A percentile compares a stretch with the other conserved stretches of the same genome.
These are phyloP conservation scores for Acanthornis magna DNA, from an alignment of 2,797 vertebrate species.

Conservation along the genomic window DNA sequence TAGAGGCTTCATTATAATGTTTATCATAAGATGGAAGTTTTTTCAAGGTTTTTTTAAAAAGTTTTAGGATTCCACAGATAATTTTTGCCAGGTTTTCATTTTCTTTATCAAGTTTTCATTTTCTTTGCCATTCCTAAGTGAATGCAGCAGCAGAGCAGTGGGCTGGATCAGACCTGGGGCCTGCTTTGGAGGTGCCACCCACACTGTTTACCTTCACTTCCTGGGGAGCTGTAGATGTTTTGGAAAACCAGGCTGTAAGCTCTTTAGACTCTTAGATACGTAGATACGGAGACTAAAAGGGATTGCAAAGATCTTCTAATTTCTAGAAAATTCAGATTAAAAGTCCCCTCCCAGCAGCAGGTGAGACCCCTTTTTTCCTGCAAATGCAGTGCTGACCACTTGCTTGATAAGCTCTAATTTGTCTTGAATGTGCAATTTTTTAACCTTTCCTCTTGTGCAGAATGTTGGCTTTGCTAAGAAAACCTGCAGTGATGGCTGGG, in stretches of 20 bases:
- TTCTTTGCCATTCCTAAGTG: neutral
- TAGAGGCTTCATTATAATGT: constrained; percentile 50
- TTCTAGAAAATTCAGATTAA: neutral
- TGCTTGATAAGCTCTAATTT: neutral
- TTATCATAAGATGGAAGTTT: constrained; percentile 38
- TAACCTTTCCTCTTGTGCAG: neutral
- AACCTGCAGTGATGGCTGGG: neutral
- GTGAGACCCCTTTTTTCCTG: neutral
- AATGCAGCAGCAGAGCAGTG: neutral
- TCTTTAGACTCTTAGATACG: neutral
- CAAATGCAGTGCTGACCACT: neutral
- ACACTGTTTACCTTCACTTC: neutral
- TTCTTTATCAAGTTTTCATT: constrained; percentile 6
- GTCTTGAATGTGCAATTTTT: neutral
- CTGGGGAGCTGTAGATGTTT: neutral
- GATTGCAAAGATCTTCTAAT: neutral
- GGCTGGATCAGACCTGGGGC: neutral
- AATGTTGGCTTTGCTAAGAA: neutral
- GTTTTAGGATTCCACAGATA: constrained; percentile 33
- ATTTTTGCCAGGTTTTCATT: constrained; percentile 21
- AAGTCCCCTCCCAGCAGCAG: neutral
- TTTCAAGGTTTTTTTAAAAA: neutral
- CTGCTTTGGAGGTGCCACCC: neutral
- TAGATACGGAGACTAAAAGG: neutral
- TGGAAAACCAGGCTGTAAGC: neutral